Percentiles rank a stretch among this genome's conserved stretches.
Evolutionary conservation across 1,140 invertebrate genomes (phyloP).

Genomic region (Drosophila pseudoananassae): DNA sequence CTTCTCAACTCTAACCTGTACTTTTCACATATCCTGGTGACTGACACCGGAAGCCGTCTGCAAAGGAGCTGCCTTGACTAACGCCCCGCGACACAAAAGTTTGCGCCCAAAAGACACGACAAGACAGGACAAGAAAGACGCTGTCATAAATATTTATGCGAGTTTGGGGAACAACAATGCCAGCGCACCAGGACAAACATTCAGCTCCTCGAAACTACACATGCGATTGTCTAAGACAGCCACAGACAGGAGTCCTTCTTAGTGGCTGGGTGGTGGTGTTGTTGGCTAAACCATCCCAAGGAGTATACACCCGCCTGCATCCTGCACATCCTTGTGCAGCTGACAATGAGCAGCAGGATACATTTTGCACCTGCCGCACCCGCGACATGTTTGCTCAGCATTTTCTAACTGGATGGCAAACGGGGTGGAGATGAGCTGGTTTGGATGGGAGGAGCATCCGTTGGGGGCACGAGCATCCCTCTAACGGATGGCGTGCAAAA

Average conservation of each 20-base stretch:
- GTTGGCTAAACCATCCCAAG: neutral
- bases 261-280: neutral
- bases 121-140: slow-evolving; percentile 66
- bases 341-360: slow-evolving; percentile 80
- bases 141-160: slow-evolving; percentile 84
- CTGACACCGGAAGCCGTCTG: slow-evolving; percentile 77
- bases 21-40: slow-evolving; percentile 59
- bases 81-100: slow-evolving; percentile 62
- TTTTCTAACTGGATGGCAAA: slow-evolving; percentile 29
- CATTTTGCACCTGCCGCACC: slow-evolving; percentile 72
- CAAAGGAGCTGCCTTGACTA: slow-evolving; percentile 45
- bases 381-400: slow-evolving; percentile 70
- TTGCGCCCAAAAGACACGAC: slow-evolving; percentile 49
- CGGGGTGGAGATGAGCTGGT: neutral
- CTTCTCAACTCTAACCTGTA: slow-evolving; percentile 30
- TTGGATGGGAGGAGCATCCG: slow-evolving; percentile 20
- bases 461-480: slow-evolving; percentile 25
- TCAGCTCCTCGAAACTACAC: slow-evolving; percentile 50
- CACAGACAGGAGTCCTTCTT: slow-evolving; percentile 47
- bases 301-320: neutral
- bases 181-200: slow-evolving; percentile 48
- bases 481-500: slow-evolving; percentile 78
- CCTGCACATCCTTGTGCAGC: slow-evolving; percentile 51
- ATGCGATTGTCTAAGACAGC: slow-evolving; percentile 78
- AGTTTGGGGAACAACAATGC: slow-evolving; percentile 82